Conservation (phyloP, 2,113 vertebrate species). For the Acanthisitta chloris region DNA sequence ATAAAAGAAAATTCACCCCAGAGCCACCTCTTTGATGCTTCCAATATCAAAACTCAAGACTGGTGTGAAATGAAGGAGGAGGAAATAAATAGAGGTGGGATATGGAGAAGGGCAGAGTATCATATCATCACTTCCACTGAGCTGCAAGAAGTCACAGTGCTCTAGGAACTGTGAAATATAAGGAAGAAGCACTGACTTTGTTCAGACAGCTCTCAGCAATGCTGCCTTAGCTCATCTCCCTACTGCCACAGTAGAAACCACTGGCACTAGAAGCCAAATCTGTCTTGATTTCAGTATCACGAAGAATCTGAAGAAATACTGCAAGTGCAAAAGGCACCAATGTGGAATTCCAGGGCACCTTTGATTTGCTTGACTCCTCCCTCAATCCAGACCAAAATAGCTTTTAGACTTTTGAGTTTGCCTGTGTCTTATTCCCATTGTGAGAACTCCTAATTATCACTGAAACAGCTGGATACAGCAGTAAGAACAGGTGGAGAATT, state of each 20-base stretch:
- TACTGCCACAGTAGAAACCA: neutral
- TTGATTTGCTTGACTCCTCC: neutral
- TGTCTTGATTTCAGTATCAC: neutral
- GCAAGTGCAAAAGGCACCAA: neutral
- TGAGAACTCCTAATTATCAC: constrained; percentile 37
- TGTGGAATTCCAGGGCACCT: neutral
- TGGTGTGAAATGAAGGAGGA: neutral
- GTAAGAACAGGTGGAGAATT: constrained; percentile 40
- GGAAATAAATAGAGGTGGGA: neutral
- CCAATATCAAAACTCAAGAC: neutral
- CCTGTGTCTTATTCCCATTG: neutral
- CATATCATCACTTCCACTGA: neutral
- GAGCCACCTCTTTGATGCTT: neutral
- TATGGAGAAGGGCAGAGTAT: neutral
- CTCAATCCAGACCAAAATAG: neutral
- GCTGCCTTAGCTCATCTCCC: neutral
- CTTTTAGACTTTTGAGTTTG: neutral
- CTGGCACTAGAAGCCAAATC: neutral
- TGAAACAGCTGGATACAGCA: constrained; percentile 30
- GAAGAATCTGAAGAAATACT: neutral
- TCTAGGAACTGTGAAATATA: neutral
- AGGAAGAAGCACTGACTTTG: neutral
- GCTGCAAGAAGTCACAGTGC: neutral
- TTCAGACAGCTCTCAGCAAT: neutral
- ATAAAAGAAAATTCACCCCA: neutral